Evolutionary conservation across 1,140 invertebrate species (phyloP).

Genomic region (Parasteatoda tepidariorum): DNA sequence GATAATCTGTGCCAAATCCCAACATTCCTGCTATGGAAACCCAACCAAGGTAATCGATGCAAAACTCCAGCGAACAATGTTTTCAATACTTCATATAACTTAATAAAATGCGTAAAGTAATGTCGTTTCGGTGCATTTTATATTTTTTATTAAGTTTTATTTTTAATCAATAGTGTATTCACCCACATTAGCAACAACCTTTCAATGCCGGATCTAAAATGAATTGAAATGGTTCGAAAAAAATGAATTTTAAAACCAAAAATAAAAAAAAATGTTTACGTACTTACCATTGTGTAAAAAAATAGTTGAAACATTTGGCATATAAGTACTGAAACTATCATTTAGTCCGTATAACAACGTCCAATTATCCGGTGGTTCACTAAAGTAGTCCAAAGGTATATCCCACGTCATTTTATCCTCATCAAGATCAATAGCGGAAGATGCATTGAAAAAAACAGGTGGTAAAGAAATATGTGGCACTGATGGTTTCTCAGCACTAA

Average conservation of each 20-base stretch:
- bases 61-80: no score
- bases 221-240: no score
- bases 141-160: no score
- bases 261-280: neutral
- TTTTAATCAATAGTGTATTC: no score
- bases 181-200: no score
- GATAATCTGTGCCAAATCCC: no score
- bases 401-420: conserved; percentile 30
- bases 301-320: neutral
- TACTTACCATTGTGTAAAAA: conserved; percentile 39
- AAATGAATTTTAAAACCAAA: neutral
- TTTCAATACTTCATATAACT: no score
- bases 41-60: no score
- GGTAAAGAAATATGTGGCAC: conserved; percentile 1
- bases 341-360: neutral
- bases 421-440: conserved; percentile 2
- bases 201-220: no score
- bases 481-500: neutral
- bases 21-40: no score
- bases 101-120: no score
- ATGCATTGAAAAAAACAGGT: neutral
- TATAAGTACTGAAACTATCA: neutral
- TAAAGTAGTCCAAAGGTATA: conserved; percentile 10
- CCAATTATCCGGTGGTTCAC: conserved; percentile 17
- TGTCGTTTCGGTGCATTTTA: no score